phyloP scores from a whole-genome alignment of 2,113 vertebrate species.

The Cricetomys ansorgei region DNA sequence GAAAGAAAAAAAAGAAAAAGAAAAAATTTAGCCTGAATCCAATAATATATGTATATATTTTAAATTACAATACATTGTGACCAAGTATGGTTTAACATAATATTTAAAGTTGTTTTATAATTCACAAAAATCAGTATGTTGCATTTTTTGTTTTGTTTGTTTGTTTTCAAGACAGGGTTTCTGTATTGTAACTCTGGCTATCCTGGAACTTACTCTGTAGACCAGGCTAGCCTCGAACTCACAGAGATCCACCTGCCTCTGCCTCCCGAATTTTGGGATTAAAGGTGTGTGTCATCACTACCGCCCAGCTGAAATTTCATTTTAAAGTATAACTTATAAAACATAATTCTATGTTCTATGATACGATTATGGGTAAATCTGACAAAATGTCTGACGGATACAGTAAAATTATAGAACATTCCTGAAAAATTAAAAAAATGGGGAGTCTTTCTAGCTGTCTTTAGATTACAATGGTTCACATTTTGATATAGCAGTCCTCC shows the following conservation, averaged over 20 bases:
- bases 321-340: constrained; percentile 3
- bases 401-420: neutral
- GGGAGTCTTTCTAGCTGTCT: neutral
- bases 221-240: too few species aligned
- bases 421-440: neutral
- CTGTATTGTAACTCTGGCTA: too few species aligned
- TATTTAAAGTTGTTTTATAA: neutral
- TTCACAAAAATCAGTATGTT: neutral
- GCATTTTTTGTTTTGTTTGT: too few species aligned
- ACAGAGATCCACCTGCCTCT: too few species aligned
- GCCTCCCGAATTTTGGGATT: too few species aligned
- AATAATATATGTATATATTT: neutral
- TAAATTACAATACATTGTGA: neutral
- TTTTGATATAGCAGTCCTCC: neutral
- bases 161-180: too few species aligned
- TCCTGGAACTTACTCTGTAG: too few species aligned
- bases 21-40: neutral
- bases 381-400: neutral
- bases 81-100: neutral
- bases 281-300: too few species aligned
- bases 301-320: too few species aligned
- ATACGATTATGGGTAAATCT: neutral
- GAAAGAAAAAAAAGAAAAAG: too few species aligned
- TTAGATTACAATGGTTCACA: neutral
- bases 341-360: neutral